These are phyloP conservation scores for Pseudotriccus pelzelni DNA, from an alignment of 2,797 vertebrate genomes.

Conservation along the genomic window DNA sequence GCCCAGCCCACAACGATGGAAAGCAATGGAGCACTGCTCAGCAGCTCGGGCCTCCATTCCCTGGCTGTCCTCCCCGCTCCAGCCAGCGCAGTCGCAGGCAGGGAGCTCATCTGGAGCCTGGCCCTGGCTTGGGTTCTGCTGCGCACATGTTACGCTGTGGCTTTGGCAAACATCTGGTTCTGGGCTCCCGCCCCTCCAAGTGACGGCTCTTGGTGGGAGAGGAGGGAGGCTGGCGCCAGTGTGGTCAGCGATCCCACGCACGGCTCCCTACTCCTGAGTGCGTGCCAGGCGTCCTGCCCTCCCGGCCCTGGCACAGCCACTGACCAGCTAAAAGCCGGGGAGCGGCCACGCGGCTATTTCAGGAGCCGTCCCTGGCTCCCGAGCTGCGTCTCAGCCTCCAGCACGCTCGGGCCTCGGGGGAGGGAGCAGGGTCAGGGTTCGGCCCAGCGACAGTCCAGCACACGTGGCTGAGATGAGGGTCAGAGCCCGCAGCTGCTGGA, in stretches of 20 bases:
- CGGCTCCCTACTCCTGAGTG: neutral
- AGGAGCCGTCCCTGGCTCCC: neutral
- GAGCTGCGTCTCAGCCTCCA: neutral
- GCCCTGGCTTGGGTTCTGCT: constrained; percentile 58
- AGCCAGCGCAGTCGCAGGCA: constrained; percentile 14
- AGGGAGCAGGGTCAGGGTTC: neutral
- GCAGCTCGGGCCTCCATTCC: neutral
- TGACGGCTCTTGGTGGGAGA: constrained; percentile 64
- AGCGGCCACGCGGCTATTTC: constrained; percentile 48
- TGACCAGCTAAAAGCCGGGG: constrained; percentile 4
- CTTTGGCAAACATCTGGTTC: constrained; percentile 71
- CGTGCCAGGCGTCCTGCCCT: constrained; percentile 27
- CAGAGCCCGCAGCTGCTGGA: neutral
- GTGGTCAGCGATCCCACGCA: constrained; percentile 68
- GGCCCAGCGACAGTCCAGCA: neutral
- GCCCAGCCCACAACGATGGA: rapidly evolving
- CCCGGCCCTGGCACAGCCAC: constrained; percentile 52
- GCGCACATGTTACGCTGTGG: constrained; percentile 63
- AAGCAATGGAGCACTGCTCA: neutral
- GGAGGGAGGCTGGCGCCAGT: constrained; percentile 69
- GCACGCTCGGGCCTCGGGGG: neutral
- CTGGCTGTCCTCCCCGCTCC: neutral
- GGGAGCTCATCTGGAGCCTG: constrained; percentile 56
- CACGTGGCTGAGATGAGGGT: neutral
- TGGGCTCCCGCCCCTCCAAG: constrained; percentile 59